phyloP scores from a whole-genome alignment of 1,140 invertebrate genomes.

The Ericerus pela region DNA sequence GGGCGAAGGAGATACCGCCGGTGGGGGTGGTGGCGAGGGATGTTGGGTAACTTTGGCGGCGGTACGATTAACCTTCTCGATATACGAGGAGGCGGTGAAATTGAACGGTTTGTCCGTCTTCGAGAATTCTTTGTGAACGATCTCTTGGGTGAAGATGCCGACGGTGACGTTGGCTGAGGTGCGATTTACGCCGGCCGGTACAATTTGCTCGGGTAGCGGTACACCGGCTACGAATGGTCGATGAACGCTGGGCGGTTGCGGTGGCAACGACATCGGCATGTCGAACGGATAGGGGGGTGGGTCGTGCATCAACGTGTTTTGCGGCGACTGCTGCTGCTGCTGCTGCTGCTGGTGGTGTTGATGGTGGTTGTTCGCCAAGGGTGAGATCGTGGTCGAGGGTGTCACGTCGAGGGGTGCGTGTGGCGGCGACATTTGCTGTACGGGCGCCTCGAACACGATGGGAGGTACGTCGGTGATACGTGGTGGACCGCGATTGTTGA shows the following conservation, averaged over 20 bases:
- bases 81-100: slow-evolving; percentile 1
- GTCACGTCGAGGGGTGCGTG: slow-evolving; percentile 26
- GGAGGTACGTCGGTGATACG: slow-evolving; percentile 57
- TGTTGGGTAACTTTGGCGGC: neutral
- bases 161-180: neutral
- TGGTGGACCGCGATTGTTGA: slow-evolving; percentile 77
- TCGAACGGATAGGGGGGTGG: slow-evolving; percentile 54
- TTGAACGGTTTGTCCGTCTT: slow-evolving; percentile 11
- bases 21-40: neutral
- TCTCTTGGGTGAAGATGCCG: neutral
- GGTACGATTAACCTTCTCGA: slow-evolving; percentile 11
- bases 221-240: slow-evolving; percentile 47
- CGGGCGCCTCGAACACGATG: slow-evolving; percentile 48
- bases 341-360: neutral
- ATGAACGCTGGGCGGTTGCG: slow-evolving; percentile 27
- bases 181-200: slow-evolving; percentile 32
- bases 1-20: slow-evolving; percentile 17
- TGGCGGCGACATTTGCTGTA: slow-evolving; percentile 35
- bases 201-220: slow-evolving; percentile 55
- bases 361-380: slow-evolving; percentile 14
- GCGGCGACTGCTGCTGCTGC: neutral
- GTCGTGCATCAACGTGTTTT: slow-evolving; percentile 27
- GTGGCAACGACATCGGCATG: slow-evolving; percentile 35
- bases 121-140: slow-evolving; percentile 5
- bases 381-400: slow-evolving; percentile 26